These are phyloP conservation scores for Microcebus murinus DNA, from an alignment of 2,113 vertebrate genomes.

Conservation along the genomic window DNA sequence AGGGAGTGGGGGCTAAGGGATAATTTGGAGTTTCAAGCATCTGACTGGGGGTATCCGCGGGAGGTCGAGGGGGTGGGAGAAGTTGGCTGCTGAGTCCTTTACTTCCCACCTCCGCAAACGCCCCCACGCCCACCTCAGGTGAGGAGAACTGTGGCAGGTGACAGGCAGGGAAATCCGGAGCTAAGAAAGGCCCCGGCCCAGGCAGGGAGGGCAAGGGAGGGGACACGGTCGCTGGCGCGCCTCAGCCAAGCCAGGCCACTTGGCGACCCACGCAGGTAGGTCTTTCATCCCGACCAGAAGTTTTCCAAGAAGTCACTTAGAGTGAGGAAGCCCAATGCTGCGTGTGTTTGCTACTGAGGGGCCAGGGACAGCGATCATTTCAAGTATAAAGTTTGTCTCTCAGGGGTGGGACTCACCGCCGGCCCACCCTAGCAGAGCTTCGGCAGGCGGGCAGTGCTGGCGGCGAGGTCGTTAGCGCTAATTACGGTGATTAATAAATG, in stretches of 20 bases:
- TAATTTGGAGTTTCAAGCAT: background rate
- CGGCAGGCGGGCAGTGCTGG: background rate
- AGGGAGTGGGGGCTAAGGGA: background rate
- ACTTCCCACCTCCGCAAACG: background rate
- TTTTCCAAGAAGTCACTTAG: background rate
- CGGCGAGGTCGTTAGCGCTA: constrained; percentile 54
- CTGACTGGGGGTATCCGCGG: background rate
- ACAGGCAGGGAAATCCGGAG: background rate
- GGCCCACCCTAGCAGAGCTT: background rate
- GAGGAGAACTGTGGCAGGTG: background rate
- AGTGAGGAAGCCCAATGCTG: background rate
- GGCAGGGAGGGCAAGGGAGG: background rate
- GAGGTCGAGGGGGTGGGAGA: background rate
- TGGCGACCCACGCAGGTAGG: background rate
- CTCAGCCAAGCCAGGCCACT: background rate
- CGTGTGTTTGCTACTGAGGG: background rate
- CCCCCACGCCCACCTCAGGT: background rate
- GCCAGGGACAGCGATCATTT: background rate
- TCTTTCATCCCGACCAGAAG: background rate
- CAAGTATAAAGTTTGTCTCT: background rate
- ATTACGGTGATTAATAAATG: constrained; percentile 75
- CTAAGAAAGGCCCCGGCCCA: background rate
- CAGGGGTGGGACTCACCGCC: background rate
- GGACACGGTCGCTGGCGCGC: background rate
- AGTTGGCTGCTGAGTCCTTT: background rate